Evolutionary conservation across 2,888 invertebrate species (phyloP), one percentile per base, ranked within the genome.

Genomic region (Physocephala rufipes): DNA sequence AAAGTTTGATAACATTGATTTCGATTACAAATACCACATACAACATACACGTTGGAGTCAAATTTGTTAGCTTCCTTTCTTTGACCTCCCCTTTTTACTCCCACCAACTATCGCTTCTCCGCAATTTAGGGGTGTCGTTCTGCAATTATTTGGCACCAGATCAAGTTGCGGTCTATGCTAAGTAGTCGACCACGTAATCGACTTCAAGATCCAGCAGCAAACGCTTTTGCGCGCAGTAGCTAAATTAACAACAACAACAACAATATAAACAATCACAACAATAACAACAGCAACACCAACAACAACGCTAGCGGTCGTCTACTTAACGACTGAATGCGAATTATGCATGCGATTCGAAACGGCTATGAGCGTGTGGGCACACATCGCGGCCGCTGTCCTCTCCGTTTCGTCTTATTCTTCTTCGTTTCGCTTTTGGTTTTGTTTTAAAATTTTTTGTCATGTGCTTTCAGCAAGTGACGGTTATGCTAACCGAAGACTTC

Each of bases 381-480:
- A 21, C n/a, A 21, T 13, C 55, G 55, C 21, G 24, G 55, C 2
- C 4, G 55, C 21, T 15, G 55, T 24, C 55, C 13, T 7, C 26
- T 15, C 0, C 26, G 55, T 1, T 16, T 21, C 1, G 13, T n/a
- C 7, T 55, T 21, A 1, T 55, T 36, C n/a, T n/a, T 67, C 58
- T 43, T 45, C 58, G 45, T 47, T 59, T 43, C 28, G 67, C 24
- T 26, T 58, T 19, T 28, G 67, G 67, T 58, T 67, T 55, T 67
- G 58, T 58, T 67, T 67, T 67, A 59, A 58, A 67, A 58, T 67
- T 58, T 45, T 45, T 67, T 47, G 26, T 45, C 67, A 58, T 58
- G n/a, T n/a, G n/a, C n/a, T n/a, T n/a, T n/a, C n/a, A n/a, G 67
- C 55, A 43, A 43, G 28, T 15, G 7, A 26, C 26, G n/a, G 36